These are phyloP conservation scores for Perizoma flavofasciatum DNA, from an alignment of 2,888 invertebrate genomes.

Conservation along the genomic window DNA sequence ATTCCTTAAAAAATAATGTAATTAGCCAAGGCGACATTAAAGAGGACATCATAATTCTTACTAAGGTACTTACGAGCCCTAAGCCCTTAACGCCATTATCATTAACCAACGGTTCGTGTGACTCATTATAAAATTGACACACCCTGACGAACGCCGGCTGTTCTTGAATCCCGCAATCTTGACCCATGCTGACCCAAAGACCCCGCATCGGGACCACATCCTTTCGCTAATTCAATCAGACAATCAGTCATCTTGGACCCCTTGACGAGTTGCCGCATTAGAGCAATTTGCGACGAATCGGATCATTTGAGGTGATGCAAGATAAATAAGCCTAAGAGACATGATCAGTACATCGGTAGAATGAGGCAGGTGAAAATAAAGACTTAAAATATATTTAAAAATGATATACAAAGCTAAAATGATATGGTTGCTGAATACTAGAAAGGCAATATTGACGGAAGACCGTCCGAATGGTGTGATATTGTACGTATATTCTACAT, in stretches of 20 bases:
- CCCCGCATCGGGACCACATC: conserved; percentile 54
- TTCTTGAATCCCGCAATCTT: conserved; percentile 35
- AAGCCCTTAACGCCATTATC: conserved; percentile 17
- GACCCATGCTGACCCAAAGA: conserved; percentile 47
- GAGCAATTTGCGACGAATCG: conserved; percentile 1
- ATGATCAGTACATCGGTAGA: no score
- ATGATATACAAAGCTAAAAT: no score
- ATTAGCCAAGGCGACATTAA: background rate
- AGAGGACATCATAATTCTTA: background rate
- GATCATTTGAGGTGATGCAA: no score
- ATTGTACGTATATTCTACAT: no score
- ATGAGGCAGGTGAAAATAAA: no score
- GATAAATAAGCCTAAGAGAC: no score
- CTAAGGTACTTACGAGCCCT: background rate
- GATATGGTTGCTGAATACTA: no score
- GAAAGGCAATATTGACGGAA: no score
- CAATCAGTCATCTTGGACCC: conserved; percentile 17
- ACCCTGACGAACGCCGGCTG: conserved; percentile 55
- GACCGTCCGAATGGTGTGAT: no score
- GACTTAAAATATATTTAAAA: no score
- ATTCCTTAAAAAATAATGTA: background rate
- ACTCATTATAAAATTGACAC: conserved; percentile 54
- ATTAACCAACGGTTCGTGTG: conserved; percentile 38
- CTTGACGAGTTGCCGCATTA: conserved; percentile 10
- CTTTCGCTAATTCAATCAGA: conserved; percentile 72